These are phyloP conservation scores for Steinernema scapterisci DNA, from an alignment of 2,888 invertebrate species.

Conservation along the genomic window DNA sequence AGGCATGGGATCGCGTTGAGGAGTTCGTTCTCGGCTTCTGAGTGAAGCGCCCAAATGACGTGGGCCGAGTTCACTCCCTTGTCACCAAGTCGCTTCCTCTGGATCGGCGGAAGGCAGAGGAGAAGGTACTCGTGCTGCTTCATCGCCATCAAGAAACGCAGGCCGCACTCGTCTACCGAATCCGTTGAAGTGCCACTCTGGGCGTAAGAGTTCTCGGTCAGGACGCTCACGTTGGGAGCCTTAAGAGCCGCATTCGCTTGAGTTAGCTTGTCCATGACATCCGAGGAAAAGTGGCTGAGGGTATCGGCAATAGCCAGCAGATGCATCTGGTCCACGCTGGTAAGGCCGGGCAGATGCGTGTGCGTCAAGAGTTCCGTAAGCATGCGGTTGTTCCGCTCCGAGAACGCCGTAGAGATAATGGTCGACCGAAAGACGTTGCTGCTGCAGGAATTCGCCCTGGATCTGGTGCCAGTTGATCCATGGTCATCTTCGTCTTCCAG, in stretches of 20 bases:
- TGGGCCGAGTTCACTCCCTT: constrained; percentile 73
- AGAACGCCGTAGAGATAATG: constrained; percentile 46
- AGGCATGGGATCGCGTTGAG: constrained; percentile 78
- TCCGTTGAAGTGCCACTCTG: constrained; percentile 60
- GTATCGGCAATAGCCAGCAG: constrained; percentile 96
- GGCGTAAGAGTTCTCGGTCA: constrained; percentile 45
- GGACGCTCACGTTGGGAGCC: constrained; percentile 14
- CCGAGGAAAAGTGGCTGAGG: constrained; percentile 73
- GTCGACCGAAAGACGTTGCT: constrained; percentile 42
- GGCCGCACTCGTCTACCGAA: constrained; percentile 88
- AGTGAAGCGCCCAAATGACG: constrained; percentile 98
- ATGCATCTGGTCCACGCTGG: constrained; percentile 98
- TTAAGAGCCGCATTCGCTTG: constrained; percentile 72
- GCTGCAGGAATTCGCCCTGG: constrained; percentile 46
- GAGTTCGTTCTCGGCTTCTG: constrained; percentile 93
- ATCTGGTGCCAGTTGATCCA: constrained; percentile 70
- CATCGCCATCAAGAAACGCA: constrained; percentile 90
- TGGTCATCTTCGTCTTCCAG: constrained; percentile 77
- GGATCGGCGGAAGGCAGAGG: constrained; percentile 86
- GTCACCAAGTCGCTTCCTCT: constrained; percentile 74
- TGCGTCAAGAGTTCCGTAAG: constrained; percentile 89
- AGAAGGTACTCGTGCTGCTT: constrained; percentile 94
- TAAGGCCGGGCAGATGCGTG: constrained; percentile 74
- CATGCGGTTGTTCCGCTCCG: constrained; percentile 71
- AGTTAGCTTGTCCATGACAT: constrained; percentile 70